Base-by-base conservation (phyloP, 1,140 invertebrate species). In the Drosophila gunungcola region DNA sequence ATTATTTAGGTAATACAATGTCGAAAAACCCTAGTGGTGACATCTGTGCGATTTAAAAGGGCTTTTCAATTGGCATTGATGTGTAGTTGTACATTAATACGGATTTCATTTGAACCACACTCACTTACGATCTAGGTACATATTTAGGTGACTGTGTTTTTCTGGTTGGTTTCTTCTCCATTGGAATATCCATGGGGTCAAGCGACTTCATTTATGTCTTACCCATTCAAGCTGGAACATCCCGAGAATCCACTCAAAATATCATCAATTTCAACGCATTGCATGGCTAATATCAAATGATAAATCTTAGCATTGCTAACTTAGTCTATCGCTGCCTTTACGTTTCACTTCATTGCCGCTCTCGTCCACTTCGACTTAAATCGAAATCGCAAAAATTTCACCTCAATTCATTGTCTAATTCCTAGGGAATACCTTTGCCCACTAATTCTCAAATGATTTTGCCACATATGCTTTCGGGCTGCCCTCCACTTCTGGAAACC, bases 201-300 rank as follows among this genome's bases (percentile, higher is more conserved):
- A 7, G 36, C 29, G 12, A 34, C 13, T 61, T 39, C 25, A 32
- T 32, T 25, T 34, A 32, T 36, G 32, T 5, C n/a, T 10, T 51
- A 32, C 48, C 48, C n/a, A 13, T 34, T 29, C 3, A 12, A 7
- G n/a, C 34, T 25, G 25, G 7, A 9, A 34, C 9, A n/a, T 10
- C n/a, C 16, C 32, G 48, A 12, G 39, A 32, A 42, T 16, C 29
- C 41, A n/a, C 16, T 13, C 61, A 65, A 65, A 68, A 73, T 73
- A 73, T 73, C 69, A 52, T 73, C 68, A 73, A 73, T 72, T 73
- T 73, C 69, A 73, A 73, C 48, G 69, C 69, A 73, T 73, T 73
- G 69, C 69, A 73, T 73, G 56, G 48, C 56, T 73, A 73, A 68
- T 72, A 72, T 61, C 64, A 68, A 68, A 68, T 52, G 16, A 62